A percentile compares a stretch with the other conserved stretches of the same genome.
These are phyloP conservation scores for Amphiprion ocellaris DNA, from an alignment of 2,113 vertebrate genomes.

Conservation along the genomic window DNA sequence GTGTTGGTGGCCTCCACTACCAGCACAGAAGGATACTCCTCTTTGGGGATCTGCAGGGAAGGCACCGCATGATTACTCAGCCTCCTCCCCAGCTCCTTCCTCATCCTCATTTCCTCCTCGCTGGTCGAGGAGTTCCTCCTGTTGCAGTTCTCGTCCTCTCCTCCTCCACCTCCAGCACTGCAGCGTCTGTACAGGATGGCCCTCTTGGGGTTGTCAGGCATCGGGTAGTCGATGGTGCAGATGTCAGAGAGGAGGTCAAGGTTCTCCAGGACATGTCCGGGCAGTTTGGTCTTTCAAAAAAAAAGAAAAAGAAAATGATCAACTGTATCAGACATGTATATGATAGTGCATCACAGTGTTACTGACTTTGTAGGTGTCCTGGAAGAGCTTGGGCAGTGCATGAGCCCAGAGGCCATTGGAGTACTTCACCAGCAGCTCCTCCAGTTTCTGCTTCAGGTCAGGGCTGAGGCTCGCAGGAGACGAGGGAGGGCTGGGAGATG, in stretches of 20 bases:
- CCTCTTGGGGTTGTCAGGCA: conserved; percentile 90
- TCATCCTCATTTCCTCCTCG: conserved; percentile 64
- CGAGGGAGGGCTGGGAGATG: conserved; percentile 62
- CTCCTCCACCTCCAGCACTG: conserved; percentile 48
- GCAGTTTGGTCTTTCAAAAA: conserved; percentile 86
- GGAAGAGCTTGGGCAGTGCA: conserved; percentile 93
- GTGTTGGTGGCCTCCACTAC: conserved; percentile 92
- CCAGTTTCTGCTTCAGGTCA: conserved; percentile 90
- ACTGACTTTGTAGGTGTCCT: conserved; percentile 88
- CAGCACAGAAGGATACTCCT: conserved; percentile 93
- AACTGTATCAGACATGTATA: not conserved
- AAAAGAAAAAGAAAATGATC: conserved; percentile 9
- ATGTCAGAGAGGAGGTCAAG: conserved; percentile 90
- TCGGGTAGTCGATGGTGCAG: conserved; percentile 90
- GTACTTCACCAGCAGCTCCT: conserved; percentile 90
- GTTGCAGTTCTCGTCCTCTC: conserved; percentile 82
- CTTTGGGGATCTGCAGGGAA: conserved; percentile 88
- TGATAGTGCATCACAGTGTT: not conserved
- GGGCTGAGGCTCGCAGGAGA: conserved; percentile 67
- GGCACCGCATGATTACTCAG: conserved; percentile 82
- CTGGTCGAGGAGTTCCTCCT: conserved; percentile 51
- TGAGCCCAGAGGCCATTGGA: conserved; percentile 94
- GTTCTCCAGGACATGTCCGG: conserved; percentile 88
- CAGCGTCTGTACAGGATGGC: conserved; percentile 90
- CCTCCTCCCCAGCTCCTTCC: conserved; percentile 63